Evolutionary conservation across 2,113 vertebrate genomes (phyloP).

Genomic region (Illadopsis cleaveri): DNA sequence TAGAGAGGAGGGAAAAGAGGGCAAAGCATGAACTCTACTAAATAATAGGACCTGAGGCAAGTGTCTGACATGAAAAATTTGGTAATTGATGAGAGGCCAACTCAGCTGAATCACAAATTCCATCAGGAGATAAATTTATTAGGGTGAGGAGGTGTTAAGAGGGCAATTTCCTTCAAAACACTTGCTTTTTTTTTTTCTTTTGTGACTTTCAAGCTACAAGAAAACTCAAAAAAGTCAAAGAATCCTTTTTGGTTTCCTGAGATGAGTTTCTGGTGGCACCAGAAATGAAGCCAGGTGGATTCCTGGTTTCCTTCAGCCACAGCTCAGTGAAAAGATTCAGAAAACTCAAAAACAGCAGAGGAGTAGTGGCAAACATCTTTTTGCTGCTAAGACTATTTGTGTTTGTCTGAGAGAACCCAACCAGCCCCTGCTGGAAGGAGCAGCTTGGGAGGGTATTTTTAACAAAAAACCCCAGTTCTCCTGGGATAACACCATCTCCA

Average conservation of each 20-base stretch:
- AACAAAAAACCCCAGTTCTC: not conserved
- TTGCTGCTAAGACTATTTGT: not conserved
- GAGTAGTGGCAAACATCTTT: not conserved
- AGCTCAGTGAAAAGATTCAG: not conserved
- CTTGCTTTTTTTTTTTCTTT: not conserved
- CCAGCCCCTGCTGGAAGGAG: not conserved
- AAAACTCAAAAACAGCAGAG: not conserved
- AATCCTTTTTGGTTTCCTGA: not conserved
- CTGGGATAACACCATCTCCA: not conserved
- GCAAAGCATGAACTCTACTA: fast-evolving
- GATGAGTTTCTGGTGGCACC: not conserved
- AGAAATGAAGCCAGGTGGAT: not conserved
- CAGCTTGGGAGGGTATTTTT: not conserved
- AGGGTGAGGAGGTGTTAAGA: not conserved
- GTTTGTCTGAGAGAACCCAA: not conserved
- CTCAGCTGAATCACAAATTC: not conserved
- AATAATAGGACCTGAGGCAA: not conserved
- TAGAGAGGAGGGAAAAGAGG: not conserved
- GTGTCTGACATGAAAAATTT: not conserved
- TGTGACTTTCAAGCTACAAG: not conserved
- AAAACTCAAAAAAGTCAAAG: not conserved
- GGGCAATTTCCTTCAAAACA: not conserved
- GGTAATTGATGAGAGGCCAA: not conserved
- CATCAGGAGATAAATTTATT: not conserved
- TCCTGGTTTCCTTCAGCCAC: not conserved